Percentiles rank a stretch among this genome's conserved stretches.
Evolutionary conservation across 1,140 invertebrate species (phyloP).

Genomic region (Pinna nobilis): DNA sequence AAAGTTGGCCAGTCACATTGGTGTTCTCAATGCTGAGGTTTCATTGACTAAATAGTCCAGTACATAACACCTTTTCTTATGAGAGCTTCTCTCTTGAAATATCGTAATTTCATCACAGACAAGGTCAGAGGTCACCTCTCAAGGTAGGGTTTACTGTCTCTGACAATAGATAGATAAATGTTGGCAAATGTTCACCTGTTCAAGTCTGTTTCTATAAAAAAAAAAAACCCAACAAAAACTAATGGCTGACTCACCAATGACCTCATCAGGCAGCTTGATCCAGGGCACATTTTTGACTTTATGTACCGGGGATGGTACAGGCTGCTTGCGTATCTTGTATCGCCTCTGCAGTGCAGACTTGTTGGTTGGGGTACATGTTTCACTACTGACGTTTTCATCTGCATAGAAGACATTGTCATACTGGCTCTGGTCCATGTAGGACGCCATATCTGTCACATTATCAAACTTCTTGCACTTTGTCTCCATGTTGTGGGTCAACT

Average conservation of each 20-base stretch:
- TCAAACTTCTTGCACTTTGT: constrained; percentile 5
- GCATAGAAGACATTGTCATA: constrained; percentile 33
- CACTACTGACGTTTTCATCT: constrained; percentile 8
- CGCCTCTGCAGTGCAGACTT: constrained; percentile 36
- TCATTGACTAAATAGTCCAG: no score
- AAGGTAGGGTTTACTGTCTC: background rate
- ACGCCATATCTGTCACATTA: constrained; percentile 24
- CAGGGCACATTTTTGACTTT: constrained; percentile 52
- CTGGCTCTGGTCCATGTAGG: constrained; percentile 33
- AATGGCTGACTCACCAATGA: constrained; percentile 30
- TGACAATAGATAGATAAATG: no score
- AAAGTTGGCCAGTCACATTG: no score
- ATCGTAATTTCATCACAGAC: no score
- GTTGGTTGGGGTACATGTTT: constrained; percentile 28
- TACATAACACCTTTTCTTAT: no score
- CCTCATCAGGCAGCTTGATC: constrained; percentile 47
- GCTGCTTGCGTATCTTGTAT: constrained; percentile 22
- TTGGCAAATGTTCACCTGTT: no score
- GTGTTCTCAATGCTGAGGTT: no score
- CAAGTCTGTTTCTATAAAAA: no score
- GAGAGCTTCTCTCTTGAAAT: no score
- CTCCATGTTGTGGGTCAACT: constrained; percentile 33
- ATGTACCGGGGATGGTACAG: constrained; percentile 42
- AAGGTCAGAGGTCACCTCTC: background rate
- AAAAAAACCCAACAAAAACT: background rate